Conservation (phyloP, 1,140 invertebrate genomes). For the Drepana arcuata region DNA sequence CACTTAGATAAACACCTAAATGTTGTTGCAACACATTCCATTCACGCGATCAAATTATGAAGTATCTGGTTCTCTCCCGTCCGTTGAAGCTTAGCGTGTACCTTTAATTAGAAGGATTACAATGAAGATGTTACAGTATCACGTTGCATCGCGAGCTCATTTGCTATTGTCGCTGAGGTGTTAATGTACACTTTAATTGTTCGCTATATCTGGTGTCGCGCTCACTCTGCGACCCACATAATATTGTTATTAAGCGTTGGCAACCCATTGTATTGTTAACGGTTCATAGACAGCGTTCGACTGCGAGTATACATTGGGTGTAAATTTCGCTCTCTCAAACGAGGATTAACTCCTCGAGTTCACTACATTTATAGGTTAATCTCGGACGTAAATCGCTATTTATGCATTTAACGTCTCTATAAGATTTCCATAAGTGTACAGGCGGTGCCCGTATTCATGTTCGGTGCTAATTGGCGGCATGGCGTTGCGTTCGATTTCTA, state of each 20-base stretch:
- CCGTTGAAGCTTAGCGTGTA: slow-evolving; percentile 7
- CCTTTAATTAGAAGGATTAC: slow-evolving; percentile 22
- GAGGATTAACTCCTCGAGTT: neutral
- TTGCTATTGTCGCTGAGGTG: slow-evolving; percentile 18
- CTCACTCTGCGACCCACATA: slow-evolving; percentile 39
- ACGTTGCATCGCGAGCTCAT: slow-evolving; percentile 13
- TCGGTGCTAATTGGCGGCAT: slow-evolving; percentile 23
- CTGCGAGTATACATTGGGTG: slow-evolving; percentile 1
- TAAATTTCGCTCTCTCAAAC: neutral
- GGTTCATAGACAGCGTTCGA: slow-evolving; percentile 28
- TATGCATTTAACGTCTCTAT: neutral
- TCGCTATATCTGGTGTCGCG: slow-evolving; percentile 35
- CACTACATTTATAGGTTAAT: neutral
- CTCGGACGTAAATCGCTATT: neutral
- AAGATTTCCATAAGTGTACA: too few species aligned
- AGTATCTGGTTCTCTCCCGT: slow-evolving; percentile 15
- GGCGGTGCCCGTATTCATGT: too few species aligned
- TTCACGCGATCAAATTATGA: slow-evolving; percentile 31
- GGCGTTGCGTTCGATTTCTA: slow-evolving; percentile 24
- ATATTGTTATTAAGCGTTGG: slow-evolving; percentile 32
- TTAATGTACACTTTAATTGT: slow-evolving; percentile 37
- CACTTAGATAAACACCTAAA: slow-evolving; percentile 27
- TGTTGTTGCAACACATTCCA: slow-evolving; percentile 23
- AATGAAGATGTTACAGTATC: slow-evolving; percentile 20
- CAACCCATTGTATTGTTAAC: slow-evolving; percentile 40